A percentile compares a stretch with the other conserved stretches of the same genome.
These are phyloP conservation scores for Tenrec ecaudatus DNA, from an alignment of 2,113 vertebrate species.

Conservation along the genomic window DNA sequence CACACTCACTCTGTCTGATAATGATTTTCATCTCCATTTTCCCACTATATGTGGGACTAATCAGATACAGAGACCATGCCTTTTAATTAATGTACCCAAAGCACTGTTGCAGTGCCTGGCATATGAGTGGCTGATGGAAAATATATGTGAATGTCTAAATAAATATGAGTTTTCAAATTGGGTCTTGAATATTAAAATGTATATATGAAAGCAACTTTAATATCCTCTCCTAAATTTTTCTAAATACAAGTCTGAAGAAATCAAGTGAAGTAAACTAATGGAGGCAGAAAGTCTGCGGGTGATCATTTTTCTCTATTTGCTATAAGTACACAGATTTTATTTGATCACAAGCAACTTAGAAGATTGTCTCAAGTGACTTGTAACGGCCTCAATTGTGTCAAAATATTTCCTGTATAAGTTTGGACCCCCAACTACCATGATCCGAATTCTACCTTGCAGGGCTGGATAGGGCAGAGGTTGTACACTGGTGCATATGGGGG, in stretches of 20 bases:
- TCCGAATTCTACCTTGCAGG: too few species aligned
- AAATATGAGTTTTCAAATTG: neutral
- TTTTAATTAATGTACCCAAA: slow-evolving; percentile 35
- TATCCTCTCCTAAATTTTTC: neutral
- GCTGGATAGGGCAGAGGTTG: too few species aligned
- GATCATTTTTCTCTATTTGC: slow-evolving; percentile 21
- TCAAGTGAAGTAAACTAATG: neutral
- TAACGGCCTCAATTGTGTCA: slow-evolving; percentile 1
- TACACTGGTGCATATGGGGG: too few species aligned
- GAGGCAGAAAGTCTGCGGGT: neutral
- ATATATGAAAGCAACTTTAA: neutral
- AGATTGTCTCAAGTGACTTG: slow-evolving; percentile 20
- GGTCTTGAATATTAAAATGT: neutral
- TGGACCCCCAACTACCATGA: too few species aligned
- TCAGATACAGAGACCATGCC: neutral
- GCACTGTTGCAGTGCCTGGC: neutral
- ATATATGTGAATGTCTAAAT: neutral
- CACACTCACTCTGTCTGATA: neutral
- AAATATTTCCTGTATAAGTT: neutral
- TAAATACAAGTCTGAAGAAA: neutral
- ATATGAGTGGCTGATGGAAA: neutral
- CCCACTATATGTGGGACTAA: neutral
- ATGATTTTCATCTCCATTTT: neutral
- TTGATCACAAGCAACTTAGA: slow-evolving; percentile 11
- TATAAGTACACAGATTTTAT: slow-evolving; percentile 13